phyloP scores from a whole-genome alignment of 2,113 vertebrate genomes.

The Anarrhichthys ocellatus region DNA sequence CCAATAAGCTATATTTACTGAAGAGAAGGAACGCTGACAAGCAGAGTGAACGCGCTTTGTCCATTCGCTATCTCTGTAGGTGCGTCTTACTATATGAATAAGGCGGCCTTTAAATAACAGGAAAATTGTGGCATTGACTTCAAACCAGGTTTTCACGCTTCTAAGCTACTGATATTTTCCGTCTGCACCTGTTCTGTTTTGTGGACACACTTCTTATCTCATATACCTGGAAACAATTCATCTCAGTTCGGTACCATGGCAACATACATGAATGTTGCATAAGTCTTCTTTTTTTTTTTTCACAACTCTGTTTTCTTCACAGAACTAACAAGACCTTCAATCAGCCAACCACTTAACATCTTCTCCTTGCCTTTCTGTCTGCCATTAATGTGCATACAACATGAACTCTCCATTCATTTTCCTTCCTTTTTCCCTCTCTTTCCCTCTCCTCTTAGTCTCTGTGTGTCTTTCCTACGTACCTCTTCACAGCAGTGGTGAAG shows the following conservation, averaged over 20 bases:
- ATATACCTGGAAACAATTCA: slow-evolving; percentile 3
- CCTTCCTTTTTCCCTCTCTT: slow-evolving; percentile 10
- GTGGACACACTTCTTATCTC: neutral
- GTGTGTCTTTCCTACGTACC: slow-evolving; percentile 41
- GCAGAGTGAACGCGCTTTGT: neutral
- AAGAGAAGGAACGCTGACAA: neutral
- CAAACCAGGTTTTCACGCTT: neutral
- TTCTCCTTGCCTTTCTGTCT: slow-evolving; percentile 39
- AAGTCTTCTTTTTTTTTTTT: neutral
- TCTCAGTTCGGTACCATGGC: neutral
- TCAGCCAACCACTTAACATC: slow-evolving; percentile 50
- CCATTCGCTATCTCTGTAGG: neutral
- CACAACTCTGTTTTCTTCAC: slow-evolving; percentile 16
- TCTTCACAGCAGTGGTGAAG: slow-evolving; percentile 56
- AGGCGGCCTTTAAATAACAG: neutral
- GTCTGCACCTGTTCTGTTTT: neutral
- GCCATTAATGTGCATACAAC: slow-evolving; percentile 39
- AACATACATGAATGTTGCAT: slow-evolving; percentile 7
- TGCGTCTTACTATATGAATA: neutral
- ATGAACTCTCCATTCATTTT: slow-evolving; percentile 37
- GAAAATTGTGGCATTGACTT: neutral
- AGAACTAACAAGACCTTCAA: slow-evolving; percentile 48
- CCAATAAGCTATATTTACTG: neutral
- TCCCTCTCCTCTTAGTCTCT: slow-evolving; percentile 23
- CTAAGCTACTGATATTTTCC: neutral